Percentiles rank a stretch among this genome's conserved stretches.
These are phyloP conservation scores for Harpegnathos saltator DNA, from an alignment of 1,140 invertebrate species.

Conservation along the genomic window DNA sequence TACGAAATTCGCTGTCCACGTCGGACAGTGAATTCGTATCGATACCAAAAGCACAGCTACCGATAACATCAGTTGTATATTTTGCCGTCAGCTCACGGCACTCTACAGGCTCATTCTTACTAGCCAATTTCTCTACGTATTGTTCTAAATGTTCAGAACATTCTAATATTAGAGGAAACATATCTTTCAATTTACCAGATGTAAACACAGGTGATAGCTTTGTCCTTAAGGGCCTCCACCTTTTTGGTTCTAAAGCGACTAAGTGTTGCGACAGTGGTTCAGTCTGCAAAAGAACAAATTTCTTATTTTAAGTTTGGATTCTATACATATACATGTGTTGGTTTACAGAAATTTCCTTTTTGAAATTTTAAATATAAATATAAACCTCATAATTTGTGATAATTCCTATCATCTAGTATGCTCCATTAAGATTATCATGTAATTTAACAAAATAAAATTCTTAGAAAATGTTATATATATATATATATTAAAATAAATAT, in stretches of 20 bases:
- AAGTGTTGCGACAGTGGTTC: constrained; percentile 79
- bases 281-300: background rate
- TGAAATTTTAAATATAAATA: too few relatives aligned
- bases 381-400: too few relatives aligned
- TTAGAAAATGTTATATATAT: too few relatives aligned
- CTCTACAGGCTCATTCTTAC: constrained; percentile 78
- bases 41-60: constrained; percentile 75
- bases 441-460: too few relatives aligned
- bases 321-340: too few relatives aligned
- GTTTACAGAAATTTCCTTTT: too few relatives aligned
- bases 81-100: constrained; percentile 83
- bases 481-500: background rate
- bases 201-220: constrained; percentile 81
- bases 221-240: constrained; percentile 85
- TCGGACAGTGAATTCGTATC: constrained; percentile 84
- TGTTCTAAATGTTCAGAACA: constrained; percentile 79
- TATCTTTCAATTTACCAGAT: constrained; percentile 71
- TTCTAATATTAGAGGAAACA: constrained; percentile 77
- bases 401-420: too few relatives aligned
- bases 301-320: too few relatives aligned
- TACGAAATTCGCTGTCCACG: constrained; percentile 83
- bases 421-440: too few relatives aligned
- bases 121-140: constrained; percentile 75
- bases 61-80: constrained; percentile 87
- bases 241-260: constrained; percentile 77